Conservation (phyloP, 2,888 invertebrate species). For the Hololepta plana region DNA sequence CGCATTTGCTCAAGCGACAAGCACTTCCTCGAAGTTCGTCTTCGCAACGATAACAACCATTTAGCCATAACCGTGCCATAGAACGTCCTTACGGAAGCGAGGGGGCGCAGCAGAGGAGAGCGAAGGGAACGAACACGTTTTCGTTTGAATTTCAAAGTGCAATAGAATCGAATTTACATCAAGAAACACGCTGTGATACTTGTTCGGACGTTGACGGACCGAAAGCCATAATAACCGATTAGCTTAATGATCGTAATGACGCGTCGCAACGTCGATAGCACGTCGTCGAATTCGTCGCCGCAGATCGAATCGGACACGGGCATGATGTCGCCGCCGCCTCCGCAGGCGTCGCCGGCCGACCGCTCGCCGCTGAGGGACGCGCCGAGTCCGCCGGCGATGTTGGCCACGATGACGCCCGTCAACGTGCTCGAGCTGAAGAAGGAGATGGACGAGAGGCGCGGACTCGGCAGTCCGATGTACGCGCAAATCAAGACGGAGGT, state of each 20-base stretch:
- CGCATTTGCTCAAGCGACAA: slow-evolving; percentile 5
- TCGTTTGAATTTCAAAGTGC: too few species aligned
- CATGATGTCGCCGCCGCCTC: slow-evolving; percentile 29
- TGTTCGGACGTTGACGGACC: too few species aligned
- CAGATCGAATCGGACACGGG: slow-evolving; percentile 17
- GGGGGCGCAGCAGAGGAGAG: too few species aligned
- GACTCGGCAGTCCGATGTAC: slow-evolving; percentile 17
- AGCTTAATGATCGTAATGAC: slow-evolving; percentile 23
- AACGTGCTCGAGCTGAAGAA: slow-evolving; percentile 59
- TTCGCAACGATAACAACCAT: too few species aligned
- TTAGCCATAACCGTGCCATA: slow-evolving; percentile 16
- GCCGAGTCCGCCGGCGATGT: slow-evolving; percentile 52
- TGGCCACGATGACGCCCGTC: slow-evolving; percentile 78
- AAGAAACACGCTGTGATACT: too few species aligned
- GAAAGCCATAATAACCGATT: too few species aligned
- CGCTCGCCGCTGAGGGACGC: slow-evolving; percentile 32
- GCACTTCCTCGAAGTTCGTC: slow-evolving; percentile 11
- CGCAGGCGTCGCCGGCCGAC: slow-evolving; percentile 31
- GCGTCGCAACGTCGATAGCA: slow-evolving; percentile 22
- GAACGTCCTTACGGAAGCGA: slow-evolving; percentile 8
- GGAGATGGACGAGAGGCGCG: slow-evolving; percentile 44
- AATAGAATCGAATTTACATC: too few species aligned
- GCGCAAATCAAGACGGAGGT: slow-evolving; percentile 37
- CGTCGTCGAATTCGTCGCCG: slow-evolving; percentile 19
- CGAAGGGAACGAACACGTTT: too few species aligned